phyloP scores from a whole-genome alignment of 2,888 invertebrate genomes.

The Clanis bilineata region DNA sequence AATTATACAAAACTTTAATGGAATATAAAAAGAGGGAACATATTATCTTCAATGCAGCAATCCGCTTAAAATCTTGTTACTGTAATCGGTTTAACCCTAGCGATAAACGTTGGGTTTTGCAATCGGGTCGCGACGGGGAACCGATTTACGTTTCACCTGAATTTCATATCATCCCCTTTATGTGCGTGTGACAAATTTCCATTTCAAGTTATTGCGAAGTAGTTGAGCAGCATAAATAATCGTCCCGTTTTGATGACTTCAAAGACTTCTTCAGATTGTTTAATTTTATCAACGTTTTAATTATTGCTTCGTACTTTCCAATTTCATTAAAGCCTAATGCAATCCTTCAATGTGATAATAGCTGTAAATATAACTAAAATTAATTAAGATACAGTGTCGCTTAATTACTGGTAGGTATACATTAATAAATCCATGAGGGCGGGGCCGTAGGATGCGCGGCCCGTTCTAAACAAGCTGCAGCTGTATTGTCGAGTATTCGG shows the following conservation, averaged over 20 bases:
- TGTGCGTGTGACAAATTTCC: conserved; percentile 38
- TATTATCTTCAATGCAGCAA: conserved; percentile 37
- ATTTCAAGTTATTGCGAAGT: conserved; percentile 35
- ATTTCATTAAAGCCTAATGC: not conserved
- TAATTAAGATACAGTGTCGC: not conserved
- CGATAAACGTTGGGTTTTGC: conserved; percentile 48
- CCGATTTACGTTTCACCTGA: conserved; percentile 60
- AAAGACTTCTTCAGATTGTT: conserved; percentile 22
- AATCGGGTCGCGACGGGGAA: conserved; percentile 35
- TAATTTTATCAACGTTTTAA: not conserved
- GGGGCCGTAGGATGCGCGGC: not conserved
- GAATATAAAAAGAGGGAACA: conserved; percentile 27
- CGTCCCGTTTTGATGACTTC: conserved; percentile 1
- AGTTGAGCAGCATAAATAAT: conserved; percentile 25
- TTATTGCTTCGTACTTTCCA: not conserved
- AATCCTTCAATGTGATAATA: not conserved
- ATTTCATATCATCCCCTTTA: conserved; percentile 45
- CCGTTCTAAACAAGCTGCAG: not conserved
- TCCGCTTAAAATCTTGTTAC: conserved; percentile 71
- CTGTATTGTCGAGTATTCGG: too few species aligned
- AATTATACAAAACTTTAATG: not conserved
- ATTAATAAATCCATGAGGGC: not conserved
- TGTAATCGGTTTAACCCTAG: conserved; percentile 70
- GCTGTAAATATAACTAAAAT: not conserved
- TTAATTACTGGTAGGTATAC: not conserved